Evolutionary conservation across 1,140 invertebrate genomes (phyloP).

Genomic region (Trinorchestia longiramus): DNA sequence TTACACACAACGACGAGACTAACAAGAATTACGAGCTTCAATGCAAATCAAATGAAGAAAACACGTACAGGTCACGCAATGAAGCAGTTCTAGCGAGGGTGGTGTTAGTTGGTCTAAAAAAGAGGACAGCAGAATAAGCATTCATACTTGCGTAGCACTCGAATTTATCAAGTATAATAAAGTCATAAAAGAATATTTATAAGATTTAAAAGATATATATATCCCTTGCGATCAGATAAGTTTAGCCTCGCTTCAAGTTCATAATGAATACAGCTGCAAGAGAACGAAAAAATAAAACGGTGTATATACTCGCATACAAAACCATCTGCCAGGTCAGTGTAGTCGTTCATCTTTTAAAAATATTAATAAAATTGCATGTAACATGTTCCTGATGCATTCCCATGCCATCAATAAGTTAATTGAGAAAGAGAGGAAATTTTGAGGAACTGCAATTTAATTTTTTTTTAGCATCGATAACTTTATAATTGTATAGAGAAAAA

Average conservation of each 20-base stretch:
- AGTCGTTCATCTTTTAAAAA: too few species aligned
- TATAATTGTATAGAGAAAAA: too few species aligned
- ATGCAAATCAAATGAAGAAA: background rate
- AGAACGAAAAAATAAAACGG: background rate
- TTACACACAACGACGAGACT: background rate
- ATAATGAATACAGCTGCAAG: background rate
- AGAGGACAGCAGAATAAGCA: background rate
- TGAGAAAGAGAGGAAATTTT: too few species aligned
- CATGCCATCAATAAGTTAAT: too few species aligned
- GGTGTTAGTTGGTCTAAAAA: background rate
- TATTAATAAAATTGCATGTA: too few species aligned
- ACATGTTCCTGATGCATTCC: too few species aligned
- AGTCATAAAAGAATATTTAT: background rate
- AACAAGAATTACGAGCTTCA: background rate
- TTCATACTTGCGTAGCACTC: background rate
- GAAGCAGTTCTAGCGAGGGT: background rate
- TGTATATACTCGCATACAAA: too few species aligned
- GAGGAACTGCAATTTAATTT: too few species aligned
- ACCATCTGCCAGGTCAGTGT: too few species aligned
- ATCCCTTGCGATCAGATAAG: background rate
- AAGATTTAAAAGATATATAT: background rate
- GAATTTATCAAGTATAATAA: background rate
- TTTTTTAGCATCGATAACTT: too few species aligned
- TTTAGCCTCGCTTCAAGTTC: background rate
- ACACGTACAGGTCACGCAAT: background rate